Base-by-base conservation (phyloP, 2,888 invertebrate genomes). In the Nezara viridula region DNA sequence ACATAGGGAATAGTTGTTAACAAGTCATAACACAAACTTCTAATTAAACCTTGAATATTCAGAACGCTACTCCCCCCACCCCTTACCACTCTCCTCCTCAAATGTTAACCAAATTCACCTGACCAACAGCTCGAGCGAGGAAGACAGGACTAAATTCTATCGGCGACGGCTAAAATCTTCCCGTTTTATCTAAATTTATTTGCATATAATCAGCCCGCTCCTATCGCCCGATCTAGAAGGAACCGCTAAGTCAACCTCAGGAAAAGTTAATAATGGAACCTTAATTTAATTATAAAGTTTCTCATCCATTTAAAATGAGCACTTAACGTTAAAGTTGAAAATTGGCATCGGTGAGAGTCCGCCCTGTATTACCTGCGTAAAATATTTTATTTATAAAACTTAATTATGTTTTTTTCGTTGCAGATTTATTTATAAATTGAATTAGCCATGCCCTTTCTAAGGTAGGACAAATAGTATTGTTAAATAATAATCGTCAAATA, bases 31-130 rank as follows among this genome's bases (percentile, higher is more conserved):
- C 81, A 81, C 81, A 47, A 81, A 81, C 81, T 81, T 81, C n/a
- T 81, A 47, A 81, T 81, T 81, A 81, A 81, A 81, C 81, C 81
- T 44, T 81, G 81, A 81, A 81, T 81, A 81, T 81, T 81, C 81
- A 81, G 81, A 81, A 21, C 81, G 40, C 44, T 12, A 1, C 24
- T 1, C n/a, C 44, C n/a, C 7, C 81, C 44, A 44, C 44, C 44
- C 44, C 44, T 44, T 5, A 5, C 10, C 44, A 5, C 12, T 10
- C 55, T 12, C 10, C 44, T 5, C 19, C 10, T 19, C 32, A 21
- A 73, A 73, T 73, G 66, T 73, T 73, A 73, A 73, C 66, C 66
- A 37, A 73, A 73, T 73, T 73, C 32, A 73, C 66, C 32, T 73
- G 66, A 73, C 66, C 66, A 73, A 37, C 32, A 21, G 37, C 19